Conservation (phyloP, 1,140 invertebrate genomes). For the Ditylenchus dipsaci region DNA sequence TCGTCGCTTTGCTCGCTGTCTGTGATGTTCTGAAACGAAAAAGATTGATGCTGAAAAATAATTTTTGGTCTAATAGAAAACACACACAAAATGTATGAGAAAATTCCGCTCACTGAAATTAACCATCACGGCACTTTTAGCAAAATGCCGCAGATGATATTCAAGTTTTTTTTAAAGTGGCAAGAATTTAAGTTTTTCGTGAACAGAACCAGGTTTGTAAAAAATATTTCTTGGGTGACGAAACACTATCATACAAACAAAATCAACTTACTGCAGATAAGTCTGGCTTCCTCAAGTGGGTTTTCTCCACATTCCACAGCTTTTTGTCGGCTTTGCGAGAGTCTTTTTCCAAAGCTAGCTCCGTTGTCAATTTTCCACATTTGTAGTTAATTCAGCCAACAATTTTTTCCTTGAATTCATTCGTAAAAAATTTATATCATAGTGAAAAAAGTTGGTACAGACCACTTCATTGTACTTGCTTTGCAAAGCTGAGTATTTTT, state of each 20-base stretch:
- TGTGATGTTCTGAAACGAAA: too few species aligned
- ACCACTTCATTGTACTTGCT: constrained; percentile 35
- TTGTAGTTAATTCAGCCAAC: constrained; percentile 32
- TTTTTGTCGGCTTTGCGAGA: constrained; percentile 51
- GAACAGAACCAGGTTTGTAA: too few species aligned
- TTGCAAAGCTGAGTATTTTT: constrained; percentile 15
- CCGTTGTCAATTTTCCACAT: constrained; percentile 43
- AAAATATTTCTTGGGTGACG: too few species aligned
- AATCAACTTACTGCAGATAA: not conserved
- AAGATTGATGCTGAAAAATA: too few species aligned
- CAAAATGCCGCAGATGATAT: too few species aligned
- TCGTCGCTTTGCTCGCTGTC: not conserved
- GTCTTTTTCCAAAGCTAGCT: constrained; percentile 47
- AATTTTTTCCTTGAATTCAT: constrained; percentile 35
- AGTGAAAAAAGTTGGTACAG: not conserved
- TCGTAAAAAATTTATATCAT: not conserved
- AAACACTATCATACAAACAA: too few species aligned
- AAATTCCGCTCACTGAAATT: too few species aligned
- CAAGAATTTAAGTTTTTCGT: too few species aligned
- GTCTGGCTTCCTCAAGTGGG: constrained; percentile 15
- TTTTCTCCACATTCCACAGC: constrained; percentile 45
- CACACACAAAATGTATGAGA: too few species aligned
- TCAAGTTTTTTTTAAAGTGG: too few species aligned
- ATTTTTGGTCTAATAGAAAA: too few species aligned
- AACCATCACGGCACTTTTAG: too few species aligned